Percentiles rank a stretch among this genome's conserved stretches.
Evolutionary conservation across 1,140 invertebrate species (phyloP).

Genomic region (Bacillus rossius): DNA sequence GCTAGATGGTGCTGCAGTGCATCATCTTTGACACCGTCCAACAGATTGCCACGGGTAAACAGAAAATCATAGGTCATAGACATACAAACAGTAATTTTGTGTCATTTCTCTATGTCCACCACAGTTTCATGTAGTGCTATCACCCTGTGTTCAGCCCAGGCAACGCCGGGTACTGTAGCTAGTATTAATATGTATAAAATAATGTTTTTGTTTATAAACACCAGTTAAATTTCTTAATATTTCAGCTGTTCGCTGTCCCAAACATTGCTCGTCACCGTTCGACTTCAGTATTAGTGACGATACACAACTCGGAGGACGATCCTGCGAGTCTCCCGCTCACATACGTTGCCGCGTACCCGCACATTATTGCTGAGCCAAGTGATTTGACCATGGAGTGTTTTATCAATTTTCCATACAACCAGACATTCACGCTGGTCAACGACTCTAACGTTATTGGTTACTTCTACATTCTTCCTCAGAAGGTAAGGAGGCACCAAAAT

Average conservation of each 20-base stretch:
- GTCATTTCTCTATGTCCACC: no score
- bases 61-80: no score
- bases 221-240: no score
- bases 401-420: conserved; percentile 31
- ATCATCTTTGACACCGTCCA: no score
- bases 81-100: no score
- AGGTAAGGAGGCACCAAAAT: conserved; percentile 21
- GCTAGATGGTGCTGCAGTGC: no score
- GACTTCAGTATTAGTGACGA: conserved; percentile 25
- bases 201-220: no score
- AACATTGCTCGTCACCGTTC: conserved; percentile 25
- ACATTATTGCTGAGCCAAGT: conserved; percentile 24
- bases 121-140: no score
- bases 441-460: conserved; percentile 33
- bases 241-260: conserved; percentile 31
- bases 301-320: conserved; percentile 31
- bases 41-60: no score
- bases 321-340: conserved; percentile 29
- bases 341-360: conserved; percentile 24
- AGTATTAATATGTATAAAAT: no score
- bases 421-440: conserved; percentile 30
- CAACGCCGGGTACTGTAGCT: no score
- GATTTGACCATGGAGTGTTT: conserved; percentile 33
- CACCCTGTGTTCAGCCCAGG: no score
- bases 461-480: conserved; percentile 34